phyloP scores from a whole-genome alignment of 2,888 invertebrate genomes.

The Hypomecis punctinalis region DNA sequence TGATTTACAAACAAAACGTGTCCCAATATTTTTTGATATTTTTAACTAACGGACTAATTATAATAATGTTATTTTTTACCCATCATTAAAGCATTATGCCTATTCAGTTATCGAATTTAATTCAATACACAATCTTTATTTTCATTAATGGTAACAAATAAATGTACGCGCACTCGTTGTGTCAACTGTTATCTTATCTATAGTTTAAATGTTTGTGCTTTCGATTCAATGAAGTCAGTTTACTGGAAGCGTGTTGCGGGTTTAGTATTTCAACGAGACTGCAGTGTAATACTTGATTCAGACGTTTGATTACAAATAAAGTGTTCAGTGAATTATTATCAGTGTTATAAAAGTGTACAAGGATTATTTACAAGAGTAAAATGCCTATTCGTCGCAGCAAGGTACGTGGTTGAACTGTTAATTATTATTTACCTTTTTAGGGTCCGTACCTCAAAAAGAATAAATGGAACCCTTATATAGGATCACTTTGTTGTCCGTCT shows the following conservation, averaged over 20 bases:
- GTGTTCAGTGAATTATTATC: constrained; percentile 31
- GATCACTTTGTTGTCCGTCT: too few species aligned
- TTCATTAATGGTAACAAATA: constrained; percentile 67
- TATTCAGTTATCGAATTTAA: constrained; percentile 50
- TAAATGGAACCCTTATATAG: too few species aligned
- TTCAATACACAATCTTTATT: constrained; percentile 70
- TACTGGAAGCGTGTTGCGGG: constrained; percentile 70
- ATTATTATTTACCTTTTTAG: too few species aligned
- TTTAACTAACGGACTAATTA: too few species aligned
- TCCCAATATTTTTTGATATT: too few species aligned
- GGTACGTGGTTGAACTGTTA: constrained; percentile 56
- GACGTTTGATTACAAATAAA: constrained; percentile 14
- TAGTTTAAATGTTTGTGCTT: constrained; percentile 81
- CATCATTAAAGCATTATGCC: too few species aligned
- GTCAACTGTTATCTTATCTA: constrained; percentile 79
- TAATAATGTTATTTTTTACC: too few species aligned
- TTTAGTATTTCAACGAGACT: constrained; percentile 59
- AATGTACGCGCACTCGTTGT: constrained; percentile 51
- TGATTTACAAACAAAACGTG: too few species aligned
- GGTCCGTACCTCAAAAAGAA: too few species aligned
- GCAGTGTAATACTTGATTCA: constrained; percentile 28
- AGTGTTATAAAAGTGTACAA: constrained; percentile 39
- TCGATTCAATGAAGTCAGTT: constrained; percentile 78
- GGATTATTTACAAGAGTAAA: constrained; percentile 51
- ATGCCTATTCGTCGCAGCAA: constrained; percentile 81